These are phyloP conservation scores for Crepidodera aurea DNA, from an alignment of 2,888 invertebrate species.

Conservation along the genomic window DNA sequence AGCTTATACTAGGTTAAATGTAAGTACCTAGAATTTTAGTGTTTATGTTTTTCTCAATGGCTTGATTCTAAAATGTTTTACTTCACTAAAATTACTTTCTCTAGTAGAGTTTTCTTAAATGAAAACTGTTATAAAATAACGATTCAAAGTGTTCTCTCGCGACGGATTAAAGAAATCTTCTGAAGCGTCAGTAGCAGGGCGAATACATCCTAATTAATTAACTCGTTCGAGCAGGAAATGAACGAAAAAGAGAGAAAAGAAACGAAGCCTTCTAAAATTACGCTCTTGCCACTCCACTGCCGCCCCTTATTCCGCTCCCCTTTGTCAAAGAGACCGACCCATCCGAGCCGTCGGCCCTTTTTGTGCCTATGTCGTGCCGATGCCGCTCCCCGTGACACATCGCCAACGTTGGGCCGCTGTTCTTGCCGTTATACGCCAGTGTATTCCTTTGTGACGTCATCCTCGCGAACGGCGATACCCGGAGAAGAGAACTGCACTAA, in stretches of 20 bases:
- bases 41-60: too few species aligned
- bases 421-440: constrained; percentile 31
- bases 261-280: constrained; percentile 25
- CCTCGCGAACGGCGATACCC: constrained; percentile 41
- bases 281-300: constrained; percentile 16
- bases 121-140: too few species aligned
- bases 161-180: too few species aligned
- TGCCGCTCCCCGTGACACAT: constrained; percentile 52
- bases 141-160: too few species aligned
- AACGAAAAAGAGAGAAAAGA: constrained; percentile 9
- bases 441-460: constrained; percentile 53
- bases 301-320: constrained; percentile 11
- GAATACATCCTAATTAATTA: constrained; percentile 16
- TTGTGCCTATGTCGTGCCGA: constrained; percentile 7
- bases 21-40: too few species aligned
- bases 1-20: too few species aligned
- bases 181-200: background rate
- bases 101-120: too few species aligned
- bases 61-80: too few species aligned
- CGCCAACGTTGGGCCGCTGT: constrained; percentile 42
- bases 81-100: too few species aligned
- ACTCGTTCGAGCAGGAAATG: constrained; percentile 13
- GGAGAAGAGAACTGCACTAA: constrained; percentile 2
- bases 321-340: constrained; percentile 22
- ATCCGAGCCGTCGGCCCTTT: background rate